Percentiles rank a stretch among this genome's conserved stretches.
phyloP scores from a whole-genome alignment of 2,113 vertebrate genomes.

The Lates calcarifer region DNA sequence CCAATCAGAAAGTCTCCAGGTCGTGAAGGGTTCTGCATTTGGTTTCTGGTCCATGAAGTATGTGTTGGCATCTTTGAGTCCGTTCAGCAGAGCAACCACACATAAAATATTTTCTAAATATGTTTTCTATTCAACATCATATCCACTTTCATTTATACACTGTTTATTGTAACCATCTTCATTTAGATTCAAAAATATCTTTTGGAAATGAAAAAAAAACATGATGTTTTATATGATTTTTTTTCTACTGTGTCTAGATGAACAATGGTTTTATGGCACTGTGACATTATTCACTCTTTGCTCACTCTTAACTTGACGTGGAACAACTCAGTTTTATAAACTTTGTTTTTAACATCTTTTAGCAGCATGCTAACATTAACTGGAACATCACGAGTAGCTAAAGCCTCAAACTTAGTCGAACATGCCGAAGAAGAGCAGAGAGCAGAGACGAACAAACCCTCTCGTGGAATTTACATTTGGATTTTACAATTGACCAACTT shows the following conservation, averaged over 20 bases:
- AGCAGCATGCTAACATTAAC: slow-evolving; percentile 79
- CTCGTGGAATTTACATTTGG: neutral
- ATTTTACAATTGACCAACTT: slow-evolving; percentile 1
- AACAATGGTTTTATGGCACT: slow-evolving; percentile 43
- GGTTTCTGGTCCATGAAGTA: slow-evolving; percentile 47
- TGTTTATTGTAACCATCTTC: slow-evolving; percentile 61
- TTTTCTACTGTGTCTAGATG: slow-evolving; percentile 44
- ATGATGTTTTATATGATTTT: slow-evolving; percentile 33
- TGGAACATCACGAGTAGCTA: slow-evolving; percentile 67
- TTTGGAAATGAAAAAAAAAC: slow-evolving; percentile 67
- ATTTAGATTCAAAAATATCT: slow-evolving; percentile 77
- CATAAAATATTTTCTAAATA: slow-evolving; percentile 67
- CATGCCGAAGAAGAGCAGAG: slow-evolving; percentile 67
- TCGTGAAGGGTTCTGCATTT: slow-evolving; percentile 42
- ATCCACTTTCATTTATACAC: slow-evolving; percentile 62
- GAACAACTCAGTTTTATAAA: slow-evolving; percentile 48
- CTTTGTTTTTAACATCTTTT: slow-evolving; percentile 53
- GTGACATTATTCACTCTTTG: slow-evolving; percentile 52
- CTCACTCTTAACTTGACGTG: slow-evolving; percentile 57
- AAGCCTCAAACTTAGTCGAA: slow-evolving; percentile 64
- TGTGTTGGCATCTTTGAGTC: slow-evolving; percentile 53
- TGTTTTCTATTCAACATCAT: slow-evolving; percentile 72
- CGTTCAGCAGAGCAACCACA: slow-evolving; percentile 57
- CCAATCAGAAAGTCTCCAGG: slow-evolving; percentile 58
- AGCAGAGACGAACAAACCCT: slow-evolving; percentile 38